phyloP scores from a whole-genome alignment of 2,797 vertebrate genomes.

The Sebastes glaucus region DNA sequence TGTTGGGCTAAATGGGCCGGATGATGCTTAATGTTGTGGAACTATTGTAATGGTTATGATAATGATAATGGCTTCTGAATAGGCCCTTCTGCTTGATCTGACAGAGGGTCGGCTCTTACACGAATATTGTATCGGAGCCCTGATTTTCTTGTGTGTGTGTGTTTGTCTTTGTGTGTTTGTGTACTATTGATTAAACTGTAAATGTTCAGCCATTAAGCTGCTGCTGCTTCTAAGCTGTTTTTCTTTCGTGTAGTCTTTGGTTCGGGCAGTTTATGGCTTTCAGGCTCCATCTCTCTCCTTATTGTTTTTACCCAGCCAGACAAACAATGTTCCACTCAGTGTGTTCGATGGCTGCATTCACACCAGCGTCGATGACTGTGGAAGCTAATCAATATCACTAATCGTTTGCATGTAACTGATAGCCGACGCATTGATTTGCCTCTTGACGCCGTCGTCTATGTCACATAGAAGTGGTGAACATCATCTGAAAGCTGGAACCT shows the following conservation, averaged over 20 bases:
- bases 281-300: neutral
- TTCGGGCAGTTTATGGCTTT: conserved; percentile 14
- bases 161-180: neutral
- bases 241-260: neutral
- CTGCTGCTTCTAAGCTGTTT: conserved; percentile 12
- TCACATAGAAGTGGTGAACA: too few species aligned
- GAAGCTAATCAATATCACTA: conserved; percentile 30
- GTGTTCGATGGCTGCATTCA: neutral
- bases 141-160: neutral
- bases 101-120: conserved; percentile 7
- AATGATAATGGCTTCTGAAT: conserved; percentile 60
- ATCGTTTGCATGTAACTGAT: conserved; percentile 37
- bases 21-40: conserved; percentile 57
- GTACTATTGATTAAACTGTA: conserved; percentile 46
- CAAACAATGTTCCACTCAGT: neutral
- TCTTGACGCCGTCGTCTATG: neutral
- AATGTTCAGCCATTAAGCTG: conserved; percentile 27
- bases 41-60: conserved; percentile 42
- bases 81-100: conserved; percentile 35
- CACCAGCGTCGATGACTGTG: neutral
- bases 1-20: conserved; percentile 36
- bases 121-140: neutral
- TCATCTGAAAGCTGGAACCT: too few species aligned
- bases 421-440: conserved; percentile 7
- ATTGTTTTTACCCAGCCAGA: neutral